Percentiles rank a stretch among this genome's conserved stretches.
These are phyloP conservation scores for Bagarius yarrelli DNA, from an alignment of 2,113 vertebrate species.

Conservation along the genomic window DNA sequence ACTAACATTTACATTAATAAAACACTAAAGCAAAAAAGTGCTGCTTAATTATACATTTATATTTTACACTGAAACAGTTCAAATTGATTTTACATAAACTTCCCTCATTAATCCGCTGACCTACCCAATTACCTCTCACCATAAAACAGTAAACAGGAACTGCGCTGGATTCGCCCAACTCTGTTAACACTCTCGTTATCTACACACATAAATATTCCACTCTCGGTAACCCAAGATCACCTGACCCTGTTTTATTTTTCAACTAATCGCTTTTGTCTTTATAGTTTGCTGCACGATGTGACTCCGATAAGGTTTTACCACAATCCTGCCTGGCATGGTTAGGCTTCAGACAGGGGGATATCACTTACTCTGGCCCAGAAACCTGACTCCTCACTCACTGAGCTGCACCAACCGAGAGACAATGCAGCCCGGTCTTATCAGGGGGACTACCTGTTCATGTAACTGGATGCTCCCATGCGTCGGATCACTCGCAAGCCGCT, in stretches of 20 bases:
- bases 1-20: constrained; percentile 1
- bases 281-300: constrained; percentile 35
- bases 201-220: constrained; percentile 65
- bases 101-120: not conserved
- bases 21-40: constrained; percentile 10
- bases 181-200: constrained; percentile 46
- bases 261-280: constrained; percentile 33
- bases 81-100: not conserved
- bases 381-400: constrained; percentile 63
- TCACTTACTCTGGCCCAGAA: constrained; percentile 64
- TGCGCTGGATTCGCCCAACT: constrained; percentile 25
- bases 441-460: constrained; percentile 64
- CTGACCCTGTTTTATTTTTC: constrained; percentile 47
- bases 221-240: constrained; percentile 52
- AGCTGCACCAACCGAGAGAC: constrained; percentile 56
- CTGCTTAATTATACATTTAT: not conserved
- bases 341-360: constrained; percentile 55
- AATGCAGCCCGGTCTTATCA: constrained; percentile 50
- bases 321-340: constrained; percentile 25
- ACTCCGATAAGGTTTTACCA: constrained; percentile 31
- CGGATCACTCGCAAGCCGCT: constrained; percentile 13
- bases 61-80: not conserved
- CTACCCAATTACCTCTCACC: not conserved
- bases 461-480: constrained; percentile 49
- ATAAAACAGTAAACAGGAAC: constrained; percentile 30